Evolutionary conservation across 2,797 vertebrate genomes (phyloP).

Genomic region (Anableps anableps): DNA sequence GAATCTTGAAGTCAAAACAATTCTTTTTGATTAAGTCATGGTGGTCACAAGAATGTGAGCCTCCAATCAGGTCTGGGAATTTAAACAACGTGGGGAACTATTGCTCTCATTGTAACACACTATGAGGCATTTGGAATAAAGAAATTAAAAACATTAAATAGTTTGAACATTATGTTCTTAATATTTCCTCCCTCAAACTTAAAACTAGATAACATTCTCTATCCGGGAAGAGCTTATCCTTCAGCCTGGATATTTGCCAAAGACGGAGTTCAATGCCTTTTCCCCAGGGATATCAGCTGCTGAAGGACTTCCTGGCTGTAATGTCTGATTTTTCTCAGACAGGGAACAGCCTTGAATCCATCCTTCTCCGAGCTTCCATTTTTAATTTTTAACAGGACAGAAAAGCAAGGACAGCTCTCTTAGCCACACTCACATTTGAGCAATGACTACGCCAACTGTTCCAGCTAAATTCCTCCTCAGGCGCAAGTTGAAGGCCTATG

Average conservation of each 20-base stretch:
- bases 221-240: constrained; percentile 62
- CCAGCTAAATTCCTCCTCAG: constrained; percentile 43
- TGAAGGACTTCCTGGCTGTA: constrained; percentile 58
- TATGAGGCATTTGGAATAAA: background rate
- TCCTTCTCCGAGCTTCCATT: constrained; percentile 25
- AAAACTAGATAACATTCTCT: constrained; percentile 50
- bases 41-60: constrained; percentile 42
- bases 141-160: constrained; percentile 22
- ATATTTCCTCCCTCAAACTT: constrained; percentile 13
- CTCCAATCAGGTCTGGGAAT: constrained; percentile 47
- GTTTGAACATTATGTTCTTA: constrained; percentile 32
- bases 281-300: constrained; percentile 57
- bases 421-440: constrained; percentile 21
- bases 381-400: constrained; percentile 19
- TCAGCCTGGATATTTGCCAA: constrained; percentile 64
- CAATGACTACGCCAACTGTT: constrained; percentile 27
- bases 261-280: constrained; percentile 49
- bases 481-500: constrained; percentile 44
- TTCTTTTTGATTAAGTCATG: constrained; percentile 53
- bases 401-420: constrained; percentile 28
- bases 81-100: constrained; percentile 56
- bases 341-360: constrained; percentile 23
- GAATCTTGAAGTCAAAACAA: constrained; percentile 72
- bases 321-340: constrained; percentile 33
- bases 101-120: constrained; percentile 39